These are phyloP conservation scores for Palaemon carinicauda DNA, from an alignment of 1,140 invertebrate species.

Conservation along the genomic window DNA sequence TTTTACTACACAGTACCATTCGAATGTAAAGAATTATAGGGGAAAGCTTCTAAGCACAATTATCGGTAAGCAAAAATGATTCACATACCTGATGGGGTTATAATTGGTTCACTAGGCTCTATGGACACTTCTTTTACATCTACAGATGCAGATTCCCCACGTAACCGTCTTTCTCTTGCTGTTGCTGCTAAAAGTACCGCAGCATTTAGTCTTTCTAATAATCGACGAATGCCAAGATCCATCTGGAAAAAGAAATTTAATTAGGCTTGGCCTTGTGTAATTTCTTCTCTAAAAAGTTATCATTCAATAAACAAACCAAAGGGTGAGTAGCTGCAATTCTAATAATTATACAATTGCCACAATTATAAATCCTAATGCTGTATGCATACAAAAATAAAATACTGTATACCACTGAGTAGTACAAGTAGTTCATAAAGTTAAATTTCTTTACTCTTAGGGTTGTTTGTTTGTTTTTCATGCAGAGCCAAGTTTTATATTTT, in stretches of 20 bases:
- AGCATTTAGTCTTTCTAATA: constrained; percentile 44
- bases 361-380: too few relatives aligned
- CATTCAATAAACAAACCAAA: background rate
- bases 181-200: constrained; percentile 40
- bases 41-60: too few relatives aligned
- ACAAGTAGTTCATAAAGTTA: too few relatives aligned
- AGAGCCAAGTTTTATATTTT: too few relatives aligned
- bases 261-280: background rate
- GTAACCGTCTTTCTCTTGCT: constrained; percentile 29
- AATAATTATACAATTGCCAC: too few relatives aligned
- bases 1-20: too few relatives aligned
- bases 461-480: too few relatives aligned
- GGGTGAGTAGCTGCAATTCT: too few relatives aligned
- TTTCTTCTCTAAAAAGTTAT: background rate
- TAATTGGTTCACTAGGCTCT: constrained; percentile 44
- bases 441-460: too few relatives aligned
- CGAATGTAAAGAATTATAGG: too few relatives aligned
- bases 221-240: constrained; percentile 28
- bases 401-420: too few relatives aligned
- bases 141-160: constrained; percentile 22
- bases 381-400: too few relatives aligned
- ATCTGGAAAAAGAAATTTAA: constrained; percentile 9
- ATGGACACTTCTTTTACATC: constrained; percentile 37
- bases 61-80: background rate
- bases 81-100: constrained; percentile 35